Conservation (phyloP, 2,113 vertebrate genomes). For the Oncorhynchus kisutch region DNA sequence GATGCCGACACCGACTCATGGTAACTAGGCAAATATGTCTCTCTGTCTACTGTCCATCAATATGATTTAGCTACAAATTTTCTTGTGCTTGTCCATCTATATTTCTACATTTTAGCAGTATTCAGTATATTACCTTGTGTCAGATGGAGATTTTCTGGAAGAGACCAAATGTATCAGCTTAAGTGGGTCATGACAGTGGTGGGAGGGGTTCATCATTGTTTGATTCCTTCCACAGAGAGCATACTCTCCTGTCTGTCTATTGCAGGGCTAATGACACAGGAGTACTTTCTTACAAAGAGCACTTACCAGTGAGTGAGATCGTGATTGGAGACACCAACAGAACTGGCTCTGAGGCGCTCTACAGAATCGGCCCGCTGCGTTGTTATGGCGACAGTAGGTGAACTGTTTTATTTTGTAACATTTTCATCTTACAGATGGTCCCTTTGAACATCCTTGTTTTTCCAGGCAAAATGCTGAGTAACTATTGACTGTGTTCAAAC, state of each 20-base stretch:
- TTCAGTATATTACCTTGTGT: too few species aligned
- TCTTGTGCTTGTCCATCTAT: too few species aligned
- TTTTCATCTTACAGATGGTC: background rate
- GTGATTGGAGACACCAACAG: too few species aligned
- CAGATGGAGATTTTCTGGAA: too few species aligned
- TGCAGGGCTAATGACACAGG: conserved; percentile 73
- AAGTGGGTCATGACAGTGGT: too few species aligned
- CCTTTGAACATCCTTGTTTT: background rate
- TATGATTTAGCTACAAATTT: too few species aligned
- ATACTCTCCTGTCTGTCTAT: conserved; percentile 25
- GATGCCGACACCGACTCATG: conserved; percentile 84
- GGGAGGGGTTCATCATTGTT: conserved; percentile 5
- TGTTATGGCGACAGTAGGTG: conserved; percentile 85
- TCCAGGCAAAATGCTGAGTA: background rate
- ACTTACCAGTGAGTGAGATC: too few species aligned
- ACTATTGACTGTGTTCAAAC: background rate
- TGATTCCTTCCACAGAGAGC: background rate
- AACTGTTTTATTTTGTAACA: background rate
- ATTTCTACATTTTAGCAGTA: too few species aligned
- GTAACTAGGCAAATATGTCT: conserved; percentile 61
- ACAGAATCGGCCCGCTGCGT: too few species aligned
- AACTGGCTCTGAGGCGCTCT: too few species aligned
- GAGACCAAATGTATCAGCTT: too few species aligned
- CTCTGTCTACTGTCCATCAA: background rate
- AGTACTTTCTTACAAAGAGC: too few species aligned